A percentile compares a stretch with the other conserved stretches of the same genome.
Conservation (phyloP, 2,888 invertebrate species). For the Germaria angustata region DNA sequence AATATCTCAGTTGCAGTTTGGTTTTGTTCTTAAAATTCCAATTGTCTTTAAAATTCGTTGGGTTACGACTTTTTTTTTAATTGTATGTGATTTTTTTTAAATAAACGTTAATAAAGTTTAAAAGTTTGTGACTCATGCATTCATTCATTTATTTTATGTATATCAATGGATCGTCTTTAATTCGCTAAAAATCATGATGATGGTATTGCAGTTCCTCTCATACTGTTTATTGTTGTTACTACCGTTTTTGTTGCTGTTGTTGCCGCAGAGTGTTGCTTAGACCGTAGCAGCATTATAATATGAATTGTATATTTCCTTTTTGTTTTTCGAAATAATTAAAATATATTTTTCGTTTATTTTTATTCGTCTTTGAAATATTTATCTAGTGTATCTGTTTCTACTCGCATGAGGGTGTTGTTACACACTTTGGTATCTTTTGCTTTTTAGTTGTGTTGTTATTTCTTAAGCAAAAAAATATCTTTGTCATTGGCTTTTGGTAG, state of each 20-base stretch:
- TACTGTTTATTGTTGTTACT: constrained; percentile 32
- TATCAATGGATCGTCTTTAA: constrained; percentile 25
- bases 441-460: neutral
- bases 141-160: constrained; percentile 21
- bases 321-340: neutral
- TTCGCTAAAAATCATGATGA: constrained; percentile 53
- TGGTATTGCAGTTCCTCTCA: constrained; percentile 27
- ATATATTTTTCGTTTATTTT: constrained; percentile 20
- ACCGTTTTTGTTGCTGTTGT: constrained; percentile 14
- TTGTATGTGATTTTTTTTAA: neutral
- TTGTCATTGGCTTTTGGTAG: constrained; percentile 15
- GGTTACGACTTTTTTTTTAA: constrained; percentile 8
- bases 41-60: constrained; percentile 23
- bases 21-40: constrained; percentile 13
- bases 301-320: neutral
- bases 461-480: constrained; percentile 1
- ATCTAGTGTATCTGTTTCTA: constrained; percentile 23
- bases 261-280: constrained; percentile 33
- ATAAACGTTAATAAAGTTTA: constrained; percentile 49
- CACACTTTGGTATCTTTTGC: constrained; percentile 29
- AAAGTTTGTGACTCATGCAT: constrained; percentile 54
- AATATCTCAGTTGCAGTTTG: constrained; percentile 44
- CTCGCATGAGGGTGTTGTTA: constrained; percentile 37
- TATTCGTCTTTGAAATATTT: constrained; percentile 30
- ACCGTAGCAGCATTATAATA: constrained; percentile 50